Percentiles rank a stretch among this genome's conserved stretches.
Evolutionary conservation across 2,113 vertebrate genomes (phyloP).

Genomic region (Lamprotornis superbus): DNA sequence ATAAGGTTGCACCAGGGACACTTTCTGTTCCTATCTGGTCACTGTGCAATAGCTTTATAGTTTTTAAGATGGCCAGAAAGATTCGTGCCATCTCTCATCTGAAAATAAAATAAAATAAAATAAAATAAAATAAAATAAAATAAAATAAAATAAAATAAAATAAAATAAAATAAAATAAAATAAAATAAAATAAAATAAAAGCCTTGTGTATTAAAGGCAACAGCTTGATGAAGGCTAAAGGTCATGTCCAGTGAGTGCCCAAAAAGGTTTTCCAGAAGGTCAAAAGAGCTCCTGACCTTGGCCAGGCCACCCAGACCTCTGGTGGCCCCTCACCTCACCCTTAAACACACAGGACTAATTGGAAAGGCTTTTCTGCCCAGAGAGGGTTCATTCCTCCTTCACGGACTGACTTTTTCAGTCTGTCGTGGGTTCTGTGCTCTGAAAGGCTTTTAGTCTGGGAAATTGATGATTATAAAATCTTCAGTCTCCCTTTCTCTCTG

Average conservation of each 20-base stretch:
- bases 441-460: not conserved
- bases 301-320: conserved; percentile 23
- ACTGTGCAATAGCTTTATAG: not conserved
- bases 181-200: not conserved
- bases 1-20: not conserved
- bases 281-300: conserved; percentile 64
- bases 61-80: not conserved
- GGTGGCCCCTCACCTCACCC: not conserved
- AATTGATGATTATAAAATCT: not conserved
- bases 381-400: not conserved
- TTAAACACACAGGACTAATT: not conserved
- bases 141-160: not conserved
- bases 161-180: not conserved
- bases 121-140: not conserved
- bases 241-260: conserved; percentile 62
- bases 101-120: not conserved
- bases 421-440: fast-evolving
- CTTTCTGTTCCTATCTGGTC: not conserved
- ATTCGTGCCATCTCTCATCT: not conserved
- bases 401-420: not conserved
- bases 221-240: conserved; percentile 78
- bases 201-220: not conserved
- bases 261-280: conserved; percentile 61
- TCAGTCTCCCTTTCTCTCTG: not conserved
- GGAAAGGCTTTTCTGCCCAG: not conserved